Percentiles rank a stretch among this genome's conserved stretches.
Evolutionary conservation across 2,888 invertebrate species (phyloP).

Genomic region (Plebejus argus): DNA sequence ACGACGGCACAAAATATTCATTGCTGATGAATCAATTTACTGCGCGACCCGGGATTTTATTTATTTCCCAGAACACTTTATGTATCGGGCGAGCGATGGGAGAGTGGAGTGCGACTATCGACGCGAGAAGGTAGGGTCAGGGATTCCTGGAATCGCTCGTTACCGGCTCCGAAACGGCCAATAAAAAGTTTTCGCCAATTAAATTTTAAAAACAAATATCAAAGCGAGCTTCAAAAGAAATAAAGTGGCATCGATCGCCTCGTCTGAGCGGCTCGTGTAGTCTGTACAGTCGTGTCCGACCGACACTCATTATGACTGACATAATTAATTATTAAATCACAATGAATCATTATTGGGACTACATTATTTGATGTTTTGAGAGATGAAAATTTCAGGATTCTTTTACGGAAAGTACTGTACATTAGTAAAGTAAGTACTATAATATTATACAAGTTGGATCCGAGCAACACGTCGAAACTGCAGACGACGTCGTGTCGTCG

Average conservation of each 20-base stretch:
- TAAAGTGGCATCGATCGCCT: background rate
- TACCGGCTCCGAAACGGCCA: background rate
- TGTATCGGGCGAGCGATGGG: background rate
- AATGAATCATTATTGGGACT: background rate
- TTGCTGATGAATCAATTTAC: constrained; percentile 31
- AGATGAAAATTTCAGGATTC: no score
- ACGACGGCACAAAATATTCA: constrained; percentile 24
- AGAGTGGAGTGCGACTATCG: background rate
- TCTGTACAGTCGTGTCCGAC: background rate
- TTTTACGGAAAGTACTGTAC: no score
- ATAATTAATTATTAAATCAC: background rate
- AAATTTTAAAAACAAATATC: constrained; percentile 9
- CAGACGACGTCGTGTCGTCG: no score
- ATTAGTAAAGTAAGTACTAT: no score
- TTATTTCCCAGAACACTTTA: background rate
- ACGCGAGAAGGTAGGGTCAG: background rate
- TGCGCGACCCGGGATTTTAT: background rate
- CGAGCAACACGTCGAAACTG: no score
- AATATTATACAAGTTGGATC: no score
- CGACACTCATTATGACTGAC: background rate
- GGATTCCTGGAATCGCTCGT: background rate
- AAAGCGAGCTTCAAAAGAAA: constrained; percentile 6
- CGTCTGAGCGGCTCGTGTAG: background rate
- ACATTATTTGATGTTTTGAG: background rate
- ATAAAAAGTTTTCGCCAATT: background rate